A percentile compares a stretch with the other conserved stretches of the same genome.
Evolutionary conservation across 2,797 vertebrate species (phyloP).

Genomic region (Catharus ustulatus): DNA sequence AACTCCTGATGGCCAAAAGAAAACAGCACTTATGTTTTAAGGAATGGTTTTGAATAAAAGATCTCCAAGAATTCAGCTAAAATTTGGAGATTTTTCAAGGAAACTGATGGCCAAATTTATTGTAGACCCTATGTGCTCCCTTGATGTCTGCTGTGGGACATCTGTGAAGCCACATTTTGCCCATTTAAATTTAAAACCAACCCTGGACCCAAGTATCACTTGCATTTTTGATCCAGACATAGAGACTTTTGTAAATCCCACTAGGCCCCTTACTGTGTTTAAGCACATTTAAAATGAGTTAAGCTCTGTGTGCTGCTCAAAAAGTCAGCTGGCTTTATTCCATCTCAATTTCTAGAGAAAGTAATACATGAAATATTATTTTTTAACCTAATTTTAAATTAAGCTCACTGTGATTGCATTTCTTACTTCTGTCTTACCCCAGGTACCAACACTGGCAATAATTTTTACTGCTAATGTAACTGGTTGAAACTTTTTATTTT

Average conservation of each 20-base stretch:
- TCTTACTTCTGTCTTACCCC: background rate
- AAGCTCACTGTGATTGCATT: background rate
- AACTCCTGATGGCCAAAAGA: background rate
- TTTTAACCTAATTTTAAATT: background rate
- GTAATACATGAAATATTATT: background rate
- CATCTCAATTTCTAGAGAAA: background rate
- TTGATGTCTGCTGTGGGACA: background rate
- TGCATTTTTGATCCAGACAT: background rate
- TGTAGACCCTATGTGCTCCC: rapidly evolving
- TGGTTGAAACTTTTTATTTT: constrained; percentile 3
- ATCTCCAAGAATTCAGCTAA: background rate
- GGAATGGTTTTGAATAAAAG: background rate
- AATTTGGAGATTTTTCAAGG: background rate
- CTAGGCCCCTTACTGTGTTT: rapidly evolving
- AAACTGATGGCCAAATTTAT: background rate
- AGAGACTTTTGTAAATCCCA: background rate
- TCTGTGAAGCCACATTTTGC: background rate
- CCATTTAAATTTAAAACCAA: background rate
- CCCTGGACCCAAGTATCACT: rapidly evolving
- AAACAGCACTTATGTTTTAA: background rate
- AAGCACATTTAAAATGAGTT: background rate
- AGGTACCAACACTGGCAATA: background rate
- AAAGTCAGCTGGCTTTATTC: background rate
- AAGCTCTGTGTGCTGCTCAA: background rate
- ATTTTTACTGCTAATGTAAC: background rate